Conservation (phyloP, 2,797 vertebrate species). For the Lagodon rhomboides region DNA sequence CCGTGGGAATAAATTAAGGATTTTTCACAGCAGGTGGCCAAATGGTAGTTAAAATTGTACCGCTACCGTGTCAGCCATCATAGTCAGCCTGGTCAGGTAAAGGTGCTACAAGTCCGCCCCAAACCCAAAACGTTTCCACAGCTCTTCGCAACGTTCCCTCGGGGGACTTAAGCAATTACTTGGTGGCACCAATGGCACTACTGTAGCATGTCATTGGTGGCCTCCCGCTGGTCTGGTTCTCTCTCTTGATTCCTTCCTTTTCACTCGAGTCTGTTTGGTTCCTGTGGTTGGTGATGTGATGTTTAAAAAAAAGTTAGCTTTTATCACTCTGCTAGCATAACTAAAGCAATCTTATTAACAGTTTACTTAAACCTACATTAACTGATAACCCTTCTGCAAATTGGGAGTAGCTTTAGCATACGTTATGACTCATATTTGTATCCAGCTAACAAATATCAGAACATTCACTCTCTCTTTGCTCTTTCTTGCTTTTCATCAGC, state of each 20-base stretch:
- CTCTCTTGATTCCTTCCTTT: background rate
- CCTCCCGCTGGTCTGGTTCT: slow-evolving; percentile 1
- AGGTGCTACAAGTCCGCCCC: background rate
- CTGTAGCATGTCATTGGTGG: background rate
- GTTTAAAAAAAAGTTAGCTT: background rate
- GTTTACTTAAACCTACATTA: background rate
- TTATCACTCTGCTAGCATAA: background rate
- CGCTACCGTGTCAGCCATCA: background rate
- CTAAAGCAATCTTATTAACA: background rate
- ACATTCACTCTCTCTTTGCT: background rate
- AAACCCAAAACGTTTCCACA: background rate
- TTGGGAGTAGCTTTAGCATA: background rate
- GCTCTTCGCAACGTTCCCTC: background rate
- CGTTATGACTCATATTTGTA: background rate
- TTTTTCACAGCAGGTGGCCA: background rate
- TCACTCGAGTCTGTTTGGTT: background rate
- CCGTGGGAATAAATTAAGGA: background rate
- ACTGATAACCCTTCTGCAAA: background rate
- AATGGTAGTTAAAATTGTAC: background rate
- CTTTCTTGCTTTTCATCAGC: background rate
- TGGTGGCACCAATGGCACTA: background rate
- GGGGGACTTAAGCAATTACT: slow-evolving; percentile 10
- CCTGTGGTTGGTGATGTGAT: background rate
- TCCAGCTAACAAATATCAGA: background rate
- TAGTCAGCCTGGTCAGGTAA: background rate